These are phyloP conservation scores for Melanotaenia nigrans DNA, from an alignment of 2,797 vertebrate species.

Conservation along the genomic window DNA sequence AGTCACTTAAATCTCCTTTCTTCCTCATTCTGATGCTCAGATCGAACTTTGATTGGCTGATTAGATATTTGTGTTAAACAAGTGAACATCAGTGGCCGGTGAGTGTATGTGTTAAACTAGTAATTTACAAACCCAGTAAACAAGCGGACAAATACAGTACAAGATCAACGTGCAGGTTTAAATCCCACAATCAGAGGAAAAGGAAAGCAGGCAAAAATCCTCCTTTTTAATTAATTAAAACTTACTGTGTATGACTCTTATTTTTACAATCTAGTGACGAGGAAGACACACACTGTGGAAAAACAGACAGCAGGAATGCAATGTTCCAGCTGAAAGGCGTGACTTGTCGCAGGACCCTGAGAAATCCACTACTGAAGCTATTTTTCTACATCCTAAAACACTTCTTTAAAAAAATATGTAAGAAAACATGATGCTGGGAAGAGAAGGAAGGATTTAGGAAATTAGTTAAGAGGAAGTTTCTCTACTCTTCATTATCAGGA, in stretches of 20 bases:
- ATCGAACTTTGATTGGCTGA: no score
- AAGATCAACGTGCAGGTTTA: background rate
- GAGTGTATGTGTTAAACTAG: no score
- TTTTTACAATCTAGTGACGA: background rate
- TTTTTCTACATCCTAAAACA: background rate
- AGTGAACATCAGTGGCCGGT: no score
- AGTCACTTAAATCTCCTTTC: no score
- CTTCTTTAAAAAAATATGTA: background rate
- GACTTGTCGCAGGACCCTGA: conserved; percentile 58
- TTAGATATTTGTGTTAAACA: no score
- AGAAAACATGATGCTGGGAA: background rate
- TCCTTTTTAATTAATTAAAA: background rate
- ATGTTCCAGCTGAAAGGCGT: conserved; percentile 36
- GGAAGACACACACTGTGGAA: background rate
- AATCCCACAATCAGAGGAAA: background rate
- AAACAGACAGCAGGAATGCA: conserved; percentile 27
- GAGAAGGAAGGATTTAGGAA: conserved; percentile 11
- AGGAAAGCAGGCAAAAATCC: background rate
- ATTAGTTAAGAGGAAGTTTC: conserved; percentile 6
- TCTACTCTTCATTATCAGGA: no score
- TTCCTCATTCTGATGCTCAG: no score
- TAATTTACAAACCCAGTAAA: conserved; percentile 15
- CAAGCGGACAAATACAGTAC: background rate
- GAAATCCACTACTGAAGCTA: conserved; percentile 45
- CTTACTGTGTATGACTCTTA: background rate